Conservation (phyloP, 2,888 invertebrate genomes). For the Orthonychiurus folsomi region DNA sequence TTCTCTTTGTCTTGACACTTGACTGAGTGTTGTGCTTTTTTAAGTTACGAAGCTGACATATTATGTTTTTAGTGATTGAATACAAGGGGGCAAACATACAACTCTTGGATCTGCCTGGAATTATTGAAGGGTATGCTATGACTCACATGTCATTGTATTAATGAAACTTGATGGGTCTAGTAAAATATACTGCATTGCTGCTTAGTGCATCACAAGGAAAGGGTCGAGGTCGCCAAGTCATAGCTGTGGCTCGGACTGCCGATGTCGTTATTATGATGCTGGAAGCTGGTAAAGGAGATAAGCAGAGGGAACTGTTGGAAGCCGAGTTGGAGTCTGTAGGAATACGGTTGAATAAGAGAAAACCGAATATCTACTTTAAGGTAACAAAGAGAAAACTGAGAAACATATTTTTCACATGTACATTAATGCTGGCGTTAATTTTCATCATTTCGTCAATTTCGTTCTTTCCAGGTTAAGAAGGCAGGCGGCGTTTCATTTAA, state of each 20-base stretch:
- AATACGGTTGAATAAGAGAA: constrained; percentile 85
- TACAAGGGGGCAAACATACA: constrained; percentile 98
- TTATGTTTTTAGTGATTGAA: too few relatives aligned
- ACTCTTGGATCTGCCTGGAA: constrained; percentile 94
- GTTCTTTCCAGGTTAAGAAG: constrained; percentile 88
- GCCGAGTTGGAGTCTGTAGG: constrained; percentile 95
- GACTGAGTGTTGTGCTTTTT: too few relatives aligned
- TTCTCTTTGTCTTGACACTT: too few relatives aligned
- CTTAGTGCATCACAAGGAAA: constrained; percentile 80
- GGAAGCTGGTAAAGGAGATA: constrained; percentile 97
- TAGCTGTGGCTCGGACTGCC: constrained; percentile 96
- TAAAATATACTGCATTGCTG: too few relatives aligned
- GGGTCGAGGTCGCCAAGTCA: constrained; percentile 54
- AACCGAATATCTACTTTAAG: constrained; percentile 98
- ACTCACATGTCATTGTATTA: too few relatives aligned
- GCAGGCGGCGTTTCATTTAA: constrained; percentile 96
- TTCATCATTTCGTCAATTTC: constrained; percentile 37
- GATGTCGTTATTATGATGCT: constrained; percentile 98
- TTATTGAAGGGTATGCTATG: constrained; percentile 99
- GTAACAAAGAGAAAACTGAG: constrained; percentile 49
- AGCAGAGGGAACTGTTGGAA: constrained; percentile 84
- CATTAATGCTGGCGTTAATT: too few relatives aligned
- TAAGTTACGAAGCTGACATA: too few relatives aligned
- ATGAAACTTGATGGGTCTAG: too few relatives aligned
- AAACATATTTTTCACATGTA: neutral